These are phyloP conservation scores for Adineta ricciae DNA, from an alignment of 2,888 invertebrate species.

Conservation along the genomic window DNA sequence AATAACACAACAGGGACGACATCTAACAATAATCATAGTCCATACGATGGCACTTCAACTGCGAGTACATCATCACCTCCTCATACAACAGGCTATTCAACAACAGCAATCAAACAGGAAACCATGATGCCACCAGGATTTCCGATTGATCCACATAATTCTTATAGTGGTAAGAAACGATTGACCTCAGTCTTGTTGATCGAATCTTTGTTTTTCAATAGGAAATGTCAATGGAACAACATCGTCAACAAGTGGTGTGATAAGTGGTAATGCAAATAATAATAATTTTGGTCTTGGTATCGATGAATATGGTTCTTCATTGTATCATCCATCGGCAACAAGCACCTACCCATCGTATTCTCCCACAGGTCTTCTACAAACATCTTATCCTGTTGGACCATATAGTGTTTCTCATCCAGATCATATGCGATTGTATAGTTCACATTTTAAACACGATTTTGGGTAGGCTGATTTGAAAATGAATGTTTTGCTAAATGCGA, in stretches of 20 bases:
- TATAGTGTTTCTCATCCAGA: neutral
- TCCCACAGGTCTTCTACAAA: neutral
- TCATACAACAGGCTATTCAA: neutral
- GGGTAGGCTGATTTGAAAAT: no score
- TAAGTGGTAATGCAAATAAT: neutral
- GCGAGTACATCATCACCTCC: conserved; percentile 1
- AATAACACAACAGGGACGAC: neutral
- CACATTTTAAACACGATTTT: conserved; percentile 16
- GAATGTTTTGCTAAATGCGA: no score
- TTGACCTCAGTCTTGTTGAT: neutral
- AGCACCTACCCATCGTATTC: conserved; percentile 4
- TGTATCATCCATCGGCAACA: neutral
- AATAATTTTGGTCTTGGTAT: conserved; percentile 4
- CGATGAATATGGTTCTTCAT: neutral
- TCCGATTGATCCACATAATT: neutral
- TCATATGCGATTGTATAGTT: conserved; percentile 18
- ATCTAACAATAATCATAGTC: neutral
- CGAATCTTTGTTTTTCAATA: neutral
- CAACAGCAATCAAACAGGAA: neutral
- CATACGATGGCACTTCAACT: neutral
- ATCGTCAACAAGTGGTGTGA: neutral
- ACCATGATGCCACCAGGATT: neutral
- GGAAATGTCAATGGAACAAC: neutral
- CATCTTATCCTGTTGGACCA: neutral
- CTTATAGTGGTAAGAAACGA: neutral